A percentile compares a stretch with the other conserved stretches of the same genome.
These are phyloP conservation scores for Neoarius graeffei DNA, from an alignment of 2,113 vertebrate genomes.

Conservation along the genomic window DNA sequence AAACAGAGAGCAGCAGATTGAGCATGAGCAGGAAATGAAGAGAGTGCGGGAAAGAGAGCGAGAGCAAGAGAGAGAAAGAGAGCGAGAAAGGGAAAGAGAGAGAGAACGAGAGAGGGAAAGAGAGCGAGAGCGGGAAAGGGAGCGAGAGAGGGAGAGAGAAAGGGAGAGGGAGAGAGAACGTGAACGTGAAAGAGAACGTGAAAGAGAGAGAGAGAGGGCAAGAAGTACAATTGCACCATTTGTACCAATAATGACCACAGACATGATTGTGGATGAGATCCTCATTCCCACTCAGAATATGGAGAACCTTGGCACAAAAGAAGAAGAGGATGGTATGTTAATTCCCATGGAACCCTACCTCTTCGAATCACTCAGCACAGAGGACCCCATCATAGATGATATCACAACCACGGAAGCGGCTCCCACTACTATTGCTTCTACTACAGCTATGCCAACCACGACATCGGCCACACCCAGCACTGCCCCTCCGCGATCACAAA, in stretches of 20 bases:
- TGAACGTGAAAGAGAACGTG: constrained; percentile 58
- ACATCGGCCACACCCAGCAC: constrained; percentile 6
- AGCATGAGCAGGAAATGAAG: constrained; percentile 56
- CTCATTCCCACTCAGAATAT: constrained; percentile 55
- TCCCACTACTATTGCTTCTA: constrained; percentile 44
- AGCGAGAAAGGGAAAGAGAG: constrained; percentile 58
- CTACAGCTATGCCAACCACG: constrained; percentile 35
- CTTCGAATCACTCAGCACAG: constrained; percentile 24
- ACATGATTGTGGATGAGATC: constrained; percentile 47
- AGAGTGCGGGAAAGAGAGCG: constrained; percentile 54
- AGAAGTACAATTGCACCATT: constrained; percentile 66
- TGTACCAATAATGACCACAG: constrained; percentile 61
- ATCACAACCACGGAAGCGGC: constrained; percentile 49
- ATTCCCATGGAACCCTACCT: constrained; percentile 65
- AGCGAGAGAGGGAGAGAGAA: constrained; percentile 57
- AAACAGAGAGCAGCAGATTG: constrained; percentile 52
- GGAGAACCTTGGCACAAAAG: constrained; percentile 64
- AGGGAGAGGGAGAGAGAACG: constrained; percentile 53
- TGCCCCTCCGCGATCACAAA: constrained; percentile 2
- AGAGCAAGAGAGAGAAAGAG: constrained; percentile 51
- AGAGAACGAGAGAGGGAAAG: constrained; percentile 57
- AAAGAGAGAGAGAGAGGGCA: constrained; percentile 56
- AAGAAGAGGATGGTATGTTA: constrained; percentile 71
- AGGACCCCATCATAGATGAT: constrained; percentile 59
- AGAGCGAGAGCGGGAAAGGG: constrained; percentile 52